Percentiles rank a stretch among this genome's conserved stretches.
Conservation (phyloP, 2,113 vertebrate species). For the Megaceryle torquata region DNA sequence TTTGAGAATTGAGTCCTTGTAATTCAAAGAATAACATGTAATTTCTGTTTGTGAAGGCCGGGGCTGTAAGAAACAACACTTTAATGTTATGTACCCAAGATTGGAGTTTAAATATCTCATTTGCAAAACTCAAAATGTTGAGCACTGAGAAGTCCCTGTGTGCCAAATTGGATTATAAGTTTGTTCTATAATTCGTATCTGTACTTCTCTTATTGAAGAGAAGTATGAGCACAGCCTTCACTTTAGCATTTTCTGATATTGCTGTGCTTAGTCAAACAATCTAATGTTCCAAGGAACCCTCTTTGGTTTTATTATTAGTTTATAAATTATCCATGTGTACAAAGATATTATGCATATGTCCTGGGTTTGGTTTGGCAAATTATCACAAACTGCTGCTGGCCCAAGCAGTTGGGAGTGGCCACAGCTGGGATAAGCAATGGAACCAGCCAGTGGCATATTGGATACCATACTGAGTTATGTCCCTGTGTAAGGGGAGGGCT, state of each 20-base stretch:
- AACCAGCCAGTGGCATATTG: no score
- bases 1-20: neutral
- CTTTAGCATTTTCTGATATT: neutral
- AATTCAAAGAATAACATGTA: neutral
- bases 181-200: neutral
- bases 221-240: neutral
- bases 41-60: neutral
- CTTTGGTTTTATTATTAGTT: neutral
- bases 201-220: neutral
- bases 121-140: neutral
- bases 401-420: no score
- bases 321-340: neutral
- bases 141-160: neutral
- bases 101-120: neutral
- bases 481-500: no score
- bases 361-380: no score
- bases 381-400: no score
- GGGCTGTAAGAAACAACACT: neutral
- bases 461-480: no score
- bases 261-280: neutral
- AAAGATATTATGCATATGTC: neutral
- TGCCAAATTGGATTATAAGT: neutral
- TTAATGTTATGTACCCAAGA: neutral
- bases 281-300: neutral
- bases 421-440: no score